A percentile compares a stretch with the other conserved stretches of the same genome.
Conservation (phyloP, 2,888 invertebrate species). For the Dascillus cervinus region DNA sequence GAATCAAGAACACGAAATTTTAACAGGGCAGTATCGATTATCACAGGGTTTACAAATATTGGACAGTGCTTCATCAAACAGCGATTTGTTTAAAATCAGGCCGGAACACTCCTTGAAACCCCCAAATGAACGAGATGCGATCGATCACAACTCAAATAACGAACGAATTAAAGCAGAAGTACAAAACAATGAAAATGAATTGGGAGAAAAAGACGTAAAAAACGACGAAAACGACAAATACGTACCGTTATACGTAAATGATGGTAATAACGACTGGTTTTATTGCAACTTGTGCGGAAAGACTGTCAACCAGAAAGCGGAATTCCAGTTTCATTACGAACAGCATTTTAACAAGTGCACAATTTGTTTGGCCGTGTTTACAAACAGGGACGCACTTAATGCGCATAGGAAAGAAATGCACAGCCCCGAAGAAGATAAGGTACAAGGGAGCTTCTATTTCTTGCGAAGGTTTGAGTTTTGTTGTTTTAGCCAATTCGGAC, state of each 20-base stretch:
- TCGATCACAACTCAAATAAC: no score
- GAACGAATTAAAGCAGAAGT: no score
- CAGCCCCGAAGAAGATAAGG: constrained; percentile 17
- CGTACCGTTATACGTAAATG: no score
- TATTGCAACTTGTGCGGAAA: constrained; percentile 42
- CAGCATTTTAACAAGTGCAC: constrained; percentile 40
- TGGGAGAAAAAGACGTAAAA: not conserved
- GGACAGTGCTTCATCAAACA: no score
- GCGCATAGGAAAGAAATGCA: constrained; percentile 35
- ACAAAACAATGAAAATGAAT: not conserved
- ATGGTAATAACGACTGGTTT: no score
- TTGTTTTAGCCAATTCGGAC: constrained; percentile 19
- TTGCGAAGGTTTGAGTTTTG: not conserved
- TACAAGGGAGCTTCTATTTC: not conserved
- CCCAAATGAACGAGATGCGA: no score
- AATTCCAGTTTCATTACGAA: constrained; percentile 38
- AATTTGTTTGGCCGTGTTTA: constrained; percentile 42
- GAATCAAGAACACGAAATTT: constrained; percentile 29
- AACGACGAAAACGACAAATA: not conserved
- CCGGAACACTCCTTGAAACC: no score
- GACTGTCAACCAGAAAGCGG: constrained; percentile 32
- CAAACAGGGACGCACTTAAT: constrained; percentile 41
- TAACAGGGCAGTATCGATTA: constrained; percentile 27
- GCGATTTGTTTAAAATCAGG: no score
- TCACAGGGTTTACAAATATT: constrained; percentile 17